Conservation (phyloP, 2,888 invertebrate genomes). For the Tribolium freemani region DNA sequence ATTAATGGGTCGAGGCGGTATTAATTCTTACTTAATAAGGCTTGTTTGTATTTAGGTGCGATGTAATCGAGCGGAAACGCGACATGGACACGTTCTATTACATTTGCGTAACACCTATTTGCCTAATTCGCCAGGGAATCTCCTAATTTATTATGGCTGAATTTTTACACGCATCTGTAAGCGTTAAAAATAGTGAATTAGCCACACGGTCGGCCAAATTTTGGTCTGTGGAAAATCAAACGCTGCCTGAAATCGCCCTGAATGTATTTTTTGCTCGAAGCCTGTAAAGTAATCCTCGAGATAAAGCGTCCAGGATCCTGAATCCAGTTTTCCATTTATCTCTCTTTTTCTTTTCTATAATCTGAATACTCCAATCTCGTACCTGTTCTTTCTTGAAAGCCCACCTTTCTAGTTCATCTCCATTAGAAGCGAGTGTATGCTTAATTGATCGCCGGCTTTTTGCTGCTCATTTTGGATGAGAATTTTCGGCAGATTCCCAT, state of each 20-base stretch:
- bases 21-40: conserved; percentile 29
- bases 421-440: conserved; percentile 44
- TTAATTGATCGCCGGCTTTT: conserved; percentile 29
- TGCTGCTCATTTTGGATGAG: conserved; percentile 38
- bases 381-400: conserved; percentile 14
- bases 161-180: conserved; percentile 21
- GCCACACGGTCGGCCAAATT: background rate
- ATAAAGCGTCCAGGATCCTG: conserved; percentile 40
- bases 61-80: conserved; percentile 29
- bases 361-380: conserved; percentile 42
- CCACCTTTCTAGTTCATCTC: conserved; percentile 36
- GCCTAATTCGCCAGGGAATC: conserved; percentile 19
- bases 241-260: conserved; percentile 18
- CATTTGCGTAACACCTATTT: conserved; percentile 33
- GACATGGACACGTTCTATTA: conserved; percentile 25
- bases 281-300: conserved; percentile 40
- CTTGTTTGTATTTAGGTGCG: conserved; percentile 36
- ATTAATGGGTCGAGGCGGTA: conserved; percentile 7
- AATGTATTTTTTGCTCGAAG: conserved; percentile 41
- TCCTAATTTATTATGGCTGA: conserved; percentile 19
- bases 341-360: conserved; percentile 40
- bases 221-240: conserved; percentile 15
- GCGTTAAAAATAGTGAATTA: conserved; percentile 14
- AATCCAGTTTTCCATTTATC: conserved; percentile 45
- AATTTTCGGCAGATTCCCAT: background rate